phyloP scores from a whole-genome alignment of 2,113 vertebrate species.

The Scomber japonicus region DNA sequence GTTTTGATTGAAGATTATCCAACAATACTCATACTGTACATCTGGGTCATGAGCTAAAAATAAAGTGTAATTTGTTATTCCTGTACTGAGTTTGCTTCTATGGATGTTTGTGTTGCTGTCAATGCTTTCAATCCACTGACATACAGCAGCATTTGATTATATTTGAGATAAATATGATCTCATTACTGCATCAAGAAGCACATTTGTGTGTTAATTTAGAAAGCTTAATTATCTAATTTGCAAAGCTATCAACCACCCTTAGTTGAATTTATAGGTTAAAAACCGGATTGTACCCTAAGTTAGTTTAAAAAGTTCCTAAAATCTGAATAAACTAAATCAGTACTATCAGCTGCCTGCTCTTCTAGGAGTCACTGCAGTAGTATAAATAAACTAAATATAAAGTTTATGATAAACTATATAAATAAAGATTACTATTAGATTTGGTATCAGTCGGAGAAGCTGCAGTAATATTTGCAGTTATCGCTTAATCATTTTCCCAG shows the following conservation, averaged over 20 bases:
- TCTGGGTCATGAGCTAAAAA: background rate
- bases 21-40: background rate
- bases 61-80: background rate
- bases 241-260: background rate
- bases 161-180: constrained; percentile 17
- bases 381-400: background rate
- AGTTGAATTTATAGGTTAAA: background rate
- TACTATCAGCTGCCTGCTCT: background rate
- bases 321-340: background rate
- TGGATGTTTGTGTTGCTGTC: no score
- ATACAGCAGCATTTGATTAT: background rate
- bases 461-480: background rate
- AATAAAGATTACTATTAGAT: no score
- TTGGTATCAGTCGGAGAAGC: background rate
- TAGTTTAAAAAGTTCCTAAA: background rate
- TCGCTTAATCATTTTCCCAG: no score
- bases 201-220: background rate
- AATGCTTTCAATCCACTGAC: no score
- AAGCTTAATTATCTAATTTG: background rate
- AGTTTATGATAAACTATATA: no score
- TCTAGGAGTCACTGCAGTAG: background rate
- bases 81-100: background rate
- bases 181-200: background rate
- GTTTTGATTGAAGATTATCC: background rate
- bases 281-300: background rate